These are phyloP conservation scores for Drosophila sp. DNA, from an alignment of 1,140 invertebrate genomes.

Conservation along the genomic window DNA sequence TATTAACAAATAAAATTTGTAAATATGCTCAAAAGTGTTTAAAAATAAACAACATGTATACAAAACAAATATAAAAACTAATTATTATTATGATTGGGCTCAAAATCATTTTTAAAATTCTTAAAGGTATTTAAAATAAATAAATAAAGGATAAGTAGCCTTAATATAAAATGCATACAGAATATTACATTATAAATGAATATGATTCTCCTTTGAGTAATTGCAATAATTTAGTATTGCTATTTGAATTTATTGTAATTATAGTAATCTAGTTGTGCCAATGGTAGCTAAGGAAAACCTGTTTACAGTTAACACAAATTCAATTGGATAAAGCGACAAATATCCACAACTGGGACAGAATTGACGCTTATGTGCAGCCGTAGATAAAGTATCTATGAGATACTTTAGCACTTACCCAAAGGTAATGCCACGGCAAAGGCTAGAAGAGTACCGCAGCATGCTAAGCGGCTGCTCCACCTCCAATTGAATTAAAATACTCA, in stretches of 20 bases:
- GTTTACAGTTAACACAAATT: slow-evolving; percentile 70
- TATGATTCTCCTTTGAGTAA: no score
- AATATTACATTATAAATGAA: no score
- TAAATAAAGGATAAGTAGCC: no score
- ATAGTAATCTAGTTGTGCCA: slow-evolving; percentile 30
- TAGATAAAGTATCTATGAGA: slow-evolving; percentile 53
- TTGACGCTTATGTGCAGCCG: slow-evolving; percentile 48
- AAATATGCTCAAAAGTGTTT: no score
- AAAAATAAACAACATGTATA: no score
- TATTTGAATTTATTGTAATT: not conserved
- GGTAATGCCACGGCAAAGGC: slow-evolving; percentile 31
- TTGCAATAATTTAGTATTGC: not conserved
- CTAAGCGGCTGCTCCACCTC: slow-evolving; percentile 64
- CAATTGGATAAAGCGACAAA: slow-evolving; percentile 67
- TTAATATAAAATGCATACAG: no score
- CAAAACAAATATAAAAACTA: no score
- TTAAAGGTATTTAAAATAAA: no score
- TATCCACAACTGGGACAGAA: slow-evolving; percentile 49
- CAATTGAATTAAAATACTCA: slow-evolving; percentile 82
- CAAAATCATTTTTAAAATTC: no score
- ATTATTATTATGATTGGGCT: no score
- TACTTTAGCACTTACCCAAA: slow-evolving; percentile 14
- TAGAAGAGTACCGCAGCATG: slow-evolving; percentile 62
- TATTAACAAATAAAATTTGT: no score
- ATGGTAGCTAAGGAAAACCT: slow-evolving; percentile 50